These are phyloP conservation scores for Thalpophila matura DNA, from an alignment of 2,888 invertebrate species.

Conservation along the genomic window DNA sequence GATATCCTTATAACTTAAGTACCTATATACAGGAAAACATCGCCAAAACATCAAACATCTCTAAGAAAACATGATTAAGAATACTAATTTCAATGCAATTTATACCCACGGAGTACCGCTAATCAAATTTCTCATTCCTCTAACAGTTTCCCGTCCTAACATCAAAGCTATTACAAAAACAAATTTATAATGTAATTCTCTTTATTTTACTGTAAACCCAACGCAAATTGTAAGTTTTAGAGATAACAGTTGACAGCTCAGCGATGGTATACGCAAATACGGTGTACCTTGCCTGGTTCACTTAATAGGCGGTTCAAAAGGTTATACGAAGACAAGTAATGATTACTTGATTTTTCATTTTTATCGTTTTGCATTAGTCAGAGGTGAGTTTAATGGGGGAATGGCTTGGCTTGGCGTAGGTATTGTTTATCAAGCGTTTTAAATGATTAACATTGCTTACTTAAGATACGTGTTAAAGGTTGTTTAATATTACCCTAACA, in stretches of 20 bases:
- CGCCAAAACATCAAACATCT: neutral
- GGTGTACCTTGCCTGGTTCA: constrained; percentile 30
- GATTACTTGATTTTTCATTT: constrained; percentile 33
- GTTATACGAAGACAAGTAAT: constrained; percentile 58
- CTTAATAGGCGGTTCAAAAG: constrained; percentile 64
- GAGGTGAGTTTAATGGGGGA: neutral
- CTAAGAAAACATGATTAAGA: constrained; percentile 2
- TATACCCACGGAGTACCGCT: constrained; percentile 18
- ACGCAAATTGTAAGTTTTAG: constrained; percentile 39
- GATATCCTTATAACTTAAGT: neutral
- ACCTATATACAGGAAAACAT: neutral
- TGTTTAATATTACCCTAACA: too few relatives aligned
- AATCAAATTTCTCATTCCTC: constrained; percentile 17
- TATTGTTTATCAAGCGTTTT: neutral
- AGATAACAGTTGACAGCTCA: constrained; percentile 59
- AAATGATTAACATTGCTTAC: neutral
- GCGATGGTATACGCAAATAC: constrained; percentile 65
- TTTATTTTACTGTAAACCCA: constrained; percentile 31
- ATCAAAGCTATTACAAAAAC: constrained; percentile 26
- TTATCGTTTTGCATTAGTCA: constrained; percentile 51
- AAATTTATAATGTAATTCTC: constrained; percentile 38
- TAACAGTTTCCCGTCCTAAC: constrained; percentile 39
- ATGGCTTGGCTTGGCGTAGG: neutral
- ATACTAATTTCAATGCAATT: constrained; percentile 14
- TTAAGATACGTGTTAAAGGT: neutral